Conservation (phyloP, 2,888 invertebrate species). For the Poecilobothrus nobilitatus region DNA sequence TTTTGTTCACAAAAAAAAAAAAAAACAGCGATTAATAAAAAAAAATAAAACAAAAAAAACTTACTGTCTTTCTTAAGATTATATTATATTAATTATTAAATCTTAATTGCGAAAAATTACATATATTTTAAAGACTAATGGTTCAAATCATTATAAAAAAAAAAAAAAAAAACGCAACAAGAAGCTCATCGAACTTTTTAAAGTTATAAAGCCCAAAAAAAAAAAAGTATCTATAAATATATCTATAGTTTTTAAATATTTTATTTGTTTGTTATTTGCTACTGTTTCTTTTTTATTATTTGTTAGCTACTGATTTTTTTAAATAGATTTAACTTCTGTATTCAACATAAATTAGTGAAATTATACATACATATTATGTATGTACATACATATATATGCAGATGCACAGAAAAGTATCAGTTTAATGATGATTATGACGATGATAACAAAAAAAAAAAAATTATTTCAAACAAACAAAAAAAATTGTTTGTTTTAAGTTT, state of each 20-base stretch:
- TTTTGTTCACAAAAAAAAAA: too few relatives aligned
- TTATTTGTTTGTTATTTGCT: not conserved
- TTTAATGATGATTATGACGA: not conserved
- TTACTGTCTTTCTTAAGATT: not conserved
- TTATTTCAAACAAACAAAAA: too few relatives aligned
- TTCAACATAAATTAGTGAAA: not conserved
- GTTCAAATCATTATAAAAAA: not conserved
- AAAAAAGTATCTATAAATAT: too few relatives aligned
- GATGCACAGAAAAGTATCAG: not conserved
- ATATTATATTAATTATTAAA: not conserved
- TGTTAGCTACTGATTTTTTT: not conserved
- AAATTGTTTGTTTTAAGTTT: too few relatives aligned
- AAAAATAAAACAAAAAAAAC: too few relatives aligned
- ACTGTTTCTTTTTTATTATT: not conserved
- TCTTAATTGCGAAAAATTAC: constrained; percentile 2
- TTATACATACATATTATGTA: not conserved
- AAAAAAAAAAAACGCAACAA: not conserved
- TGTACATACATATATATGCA: not conserved
- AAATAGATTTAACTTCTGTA: not conserved
- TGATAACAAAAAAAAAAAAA: not conserved
- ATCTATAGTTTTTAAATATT: too few relatives aligned
- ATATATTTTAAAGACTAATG: not conserved
- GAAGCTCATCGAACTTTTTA: too few relatives aligned
- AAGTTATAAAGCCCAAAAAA: too few relatives aligned
- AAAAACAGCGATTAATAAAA: too few relatives aligned